Base-by-base conservation (phyloP, 2,113 vertebrate genomes). In the Tonatia bakeri region DNA sequence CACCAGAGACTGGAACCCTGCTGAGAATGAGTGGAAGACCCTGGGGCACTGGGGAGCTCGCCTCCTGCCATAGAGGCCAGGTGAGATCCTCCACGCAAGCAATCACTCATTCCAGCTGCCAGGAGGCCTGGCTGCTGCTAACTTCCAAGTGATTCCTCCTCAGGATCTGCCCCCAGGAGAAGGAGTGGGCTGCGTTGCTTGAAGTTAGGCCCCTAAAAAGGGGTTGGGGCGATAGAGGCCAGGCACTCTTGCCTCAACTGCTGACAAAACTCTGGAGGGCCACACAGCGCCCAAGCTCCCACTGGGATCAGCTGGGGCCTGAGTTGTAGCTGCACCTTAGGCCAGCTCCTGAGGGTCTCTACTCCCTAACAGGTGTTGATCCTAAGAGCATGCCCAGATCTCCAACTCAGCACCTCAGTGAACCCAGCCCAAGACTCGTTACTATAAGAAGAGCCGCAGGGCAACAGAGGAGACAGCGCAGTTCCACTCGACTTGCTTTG, bases 211-310 rank as follows among this genome's bases (percentile, higher is more conserved):
- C 19, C 20, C 38, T 38, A 28, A 1, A 6, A 75, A 56, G 47
- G 13, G 4, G n/a, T 1, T 87, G 31, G 67, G n/a, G 12, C 3
- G 1, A 80, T 0, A 87, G 13, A 40, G n/a, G 7, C 26, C n/a
- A 4, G 16, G 81, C 20, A n/a, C n/a, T 15, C 24, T 64, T 43
- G 38, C 47, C 45, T 65, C 73, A n/a, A 0, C 0, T 16, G 4
- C 2, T 0, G 1, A 1, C 90, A 14, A 15, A 64, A 45, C 43
- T 61, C 65, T 38, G 12, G 56, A 36, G 36, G 17, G 1, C 28
- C 65, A 40, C 3, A 10, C 12, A 24, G 67, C 3, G 0, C 40
- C 47, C 36, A 54, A 11, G n/a, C n/a, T 20, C 31, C 45, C n/a
- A 17, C 12, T 20, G 3, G 12, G 28, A 43, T 12, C 16, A 3